These are phyloP conservation scores for Chauna torquata DNA, from an alignment of 2,113 vertebrate genomes.

Conservation along the genomic window DNA sequence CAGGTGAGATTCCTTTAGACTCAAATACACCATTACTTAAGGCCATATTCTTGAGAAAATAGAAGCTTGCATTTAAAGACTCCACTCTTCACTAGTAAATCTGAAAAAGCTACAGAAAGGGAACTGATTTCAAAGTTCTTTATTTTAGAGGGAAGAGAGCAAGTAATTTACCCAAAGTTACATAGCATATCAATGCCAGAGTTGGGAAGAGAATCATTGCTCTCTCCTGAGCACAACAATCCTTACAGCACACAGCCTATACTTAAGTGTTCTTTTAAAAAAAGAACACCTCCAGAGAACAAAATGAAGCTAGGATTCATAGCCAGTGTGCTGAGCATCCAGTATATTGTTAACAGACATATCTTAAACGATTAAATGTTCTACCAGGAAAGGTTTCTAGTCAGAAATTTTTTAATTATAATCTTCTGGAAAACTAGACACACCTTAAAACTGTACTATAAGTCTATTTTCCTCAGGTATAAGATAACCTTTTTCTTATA, in stretches of 20 bases:
- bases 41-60: neutral
- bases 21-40: neutral
- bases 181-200: accelerated
- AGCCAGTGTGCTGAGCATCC: neutral
- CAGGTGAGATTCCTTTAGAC: neutral
- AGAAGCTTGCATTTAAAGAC: neutral
- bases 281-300: neutral
- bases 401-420: neutral
- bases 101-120: neutral
- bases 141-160: neutral
- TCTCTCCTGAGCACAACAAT: neutral
- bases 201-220: neutral
- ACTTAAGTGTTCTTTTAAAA: neutral
- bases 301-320: neutral
- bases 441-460: neutral
- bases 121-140: neutral
- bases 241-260: neutral
- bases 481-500: neutral
- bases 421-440: neutral
- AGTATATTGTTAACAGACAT: neutral
- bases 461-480: neutral
- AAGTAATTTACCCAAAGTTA: neutral
- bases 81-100: neutral
- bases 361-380: neutral
- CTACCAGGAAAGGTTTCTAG: neutral